A percentile compares a stretch with the other conserved stretches of the same genome.
These are phyloP conservation scores for Lota lota DNA, from an alignment of 2,113 vertebrate genomes.

Conservation along the genomic window DNA sequence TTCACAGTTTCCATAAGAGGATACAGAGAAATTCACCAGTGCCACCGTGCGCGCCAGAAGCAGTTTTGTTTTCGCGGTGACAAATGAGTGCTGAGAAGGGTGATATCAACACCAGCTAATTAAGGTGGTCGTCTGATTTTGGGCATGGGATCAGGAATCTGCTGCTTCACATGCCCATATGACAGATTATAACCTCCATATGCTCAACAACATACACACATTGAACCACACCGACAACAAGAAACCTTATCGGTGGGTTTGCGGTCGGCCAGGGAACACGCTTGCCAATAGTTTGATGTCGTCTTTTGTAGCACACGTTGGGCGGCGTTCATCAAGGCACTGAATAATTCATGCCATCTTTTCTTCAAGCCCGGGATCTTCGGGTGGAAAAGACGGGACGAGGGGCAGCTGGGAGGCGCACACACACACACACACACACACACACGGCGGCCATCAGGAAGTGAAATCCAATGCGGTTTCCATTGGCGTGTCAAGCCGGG, in stretches of 20 bases:
- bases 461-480: slow-evolving; percentile 76
- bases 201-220: slow-evolving; percentile 49
- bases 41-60: slow-evolving; percentile 35
- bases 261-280: slow-evolving; percentile 15
- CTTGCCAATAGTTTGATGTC: slow-evolving; percentile 75
- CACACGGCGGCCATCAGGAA: slow-evolving; percentile 63
- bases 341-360: slow-evolving; percentile 84
- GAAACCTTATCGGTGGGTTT: slow-evolving; percentile 17
- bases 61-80: slow-evolving; percentile 48
- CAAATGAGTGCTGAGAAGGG: slow-evolving; percentile 61
- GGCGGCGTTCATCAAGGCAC: slow-evolving; percentile 66
- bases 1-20: slow-evolving; percentile 29
- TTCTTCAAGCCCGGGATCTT: slow-evolving; percentile 73
- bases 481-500: slow-evolving; percentile 49
- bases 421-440: slow-evolving; percentile 20
- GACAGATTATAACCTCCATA: slow-evolving; percentile 15
- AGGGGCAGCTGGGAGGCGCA: slow-evolving; percentile 78
- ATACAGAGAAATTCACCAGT: background rate
- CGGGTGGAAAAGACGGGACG: slow-evolving; percentile 70
- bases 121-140: slow-evolving; percentile 77
- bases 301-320: slow-evolving; percentile 70
- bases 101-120: slow-evolving; percentile 71
- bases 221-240: slow-evolving; percentile 48
- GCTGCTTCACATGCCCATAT: slow-evolving; percentile 78
- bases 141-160: slow-evolving; percentile 74